Evolutionary conservation across 2,797 vertebrate species (phyloP).

Genomic region (Aselliscus stoliczkanus): DNA sequence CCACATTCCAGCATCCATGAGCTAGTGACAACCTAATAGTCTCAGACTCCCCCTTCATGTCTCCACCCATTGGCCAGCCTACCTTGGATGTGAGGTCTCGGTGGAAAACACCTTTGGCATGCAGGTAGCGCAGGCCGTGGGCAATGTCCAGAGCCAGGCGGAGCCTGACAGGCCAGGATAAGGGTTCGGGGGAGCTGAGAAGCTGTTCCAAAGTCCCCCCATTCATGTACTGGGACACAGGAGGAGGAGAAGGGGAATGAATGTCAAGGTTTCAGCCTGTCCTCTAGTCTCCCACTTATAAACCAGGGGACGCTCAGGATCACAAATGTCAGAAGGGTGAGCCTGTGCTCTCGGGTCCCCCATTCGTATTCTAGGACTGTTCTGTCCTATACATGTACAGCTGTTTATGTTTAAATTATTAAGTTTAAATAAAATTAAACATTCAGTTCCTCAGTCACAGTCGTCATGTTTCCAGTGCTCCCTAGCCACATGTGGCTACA

Average conservation of each 20-base stretch:
- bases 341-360: background rate
- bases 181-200: constrained; percentile 87
- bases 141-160: constrained; percentile 92
- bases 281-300: background rate
- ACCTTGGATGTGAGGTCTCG: constrained; percentile 98
- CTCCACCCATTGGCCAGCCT: background rate
- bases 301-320: background rate
- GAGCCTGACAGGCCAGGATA: constrained; percentile 89
- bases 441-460: background rate
- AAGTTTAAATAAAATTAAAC: background rate
- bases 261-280: background rate
- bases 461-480: background rate
- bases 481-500: background rate
- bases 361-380: background rate
- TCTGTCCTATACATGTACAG: background rate
- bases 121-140: constrained; percentile 91
- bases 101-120: constrained; percentile 97
- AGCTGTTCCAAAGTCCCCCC: constrained; percentile 97
- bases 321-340: background rate
- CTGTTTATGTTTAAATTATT: background rate
- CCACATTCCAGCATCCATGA: background rate
- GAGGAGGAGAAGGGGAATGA: background rate
- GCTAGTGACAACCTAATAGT: background rate
- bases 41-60: background rate
- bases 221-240: constrained; percentile 90